Base-by-base conservation (phyloP, 1,140 invertebrate species). In the Sarcophaga peregrina region DNA sequence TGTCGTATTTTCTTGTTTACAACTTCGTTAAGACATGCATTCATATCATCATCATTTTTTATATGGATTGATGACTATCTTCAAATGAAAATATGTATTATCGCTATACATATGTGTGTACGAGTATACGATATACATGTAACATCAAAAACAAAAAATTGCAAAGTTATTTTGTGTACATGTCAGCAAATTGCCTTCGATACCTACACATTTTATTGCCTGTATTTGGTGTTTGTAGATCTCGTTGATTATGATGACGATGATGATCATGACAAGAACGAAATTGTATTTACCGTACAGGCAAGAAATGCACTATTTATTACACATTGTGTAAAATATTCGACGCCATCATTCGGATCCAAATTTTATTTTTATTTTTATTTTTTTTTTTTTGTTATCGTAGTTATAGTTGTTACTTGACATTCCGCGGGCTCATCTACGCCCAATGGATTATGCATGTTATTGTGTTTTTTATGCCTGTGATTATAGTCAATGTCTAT, bases 291-390 rank as follows among this genome's bases (percentile, higher is more conserved):
- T 50, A 50, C 58, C 58, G 62, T 68, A 58, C 11, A 68, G 62
- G 9, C 62, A 25, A 68, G 62, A 68, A 25, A 25, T 78, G 75
- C 75, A 78, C 75, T 78, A 78, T 78, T 78, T 78, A 78, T 78
- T 78, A 20, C 75, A 78, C 75, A 78, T 78, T 78, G 75, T 78
- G 75, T 78, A 78, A 78, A 78, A 78, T 78, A 78, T 78, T 78
- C 75, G 75, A 78, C 75, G 75, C 75, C 75, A 78, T 78, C 75
- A 78, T 47, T 20, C 11, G 50, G 75, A 78, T 50, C 75, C 75
- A 78, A 78, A 78, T 78, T 52, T n/a, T n/a, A n/a, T n/a, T n/a
- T n/a, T n/a, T n/a, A n/a, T n/a, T n/a, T n/a, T n/a, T n/a, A n/a
- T n/a, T n/a, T n/a, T n/a, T n/a, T n/a, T 52, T 68, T 10, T 37